phyloP scores from a whole-genome alignment of 2,888 invertebrate species.

The Sarcophaga subvicina region DNA sequence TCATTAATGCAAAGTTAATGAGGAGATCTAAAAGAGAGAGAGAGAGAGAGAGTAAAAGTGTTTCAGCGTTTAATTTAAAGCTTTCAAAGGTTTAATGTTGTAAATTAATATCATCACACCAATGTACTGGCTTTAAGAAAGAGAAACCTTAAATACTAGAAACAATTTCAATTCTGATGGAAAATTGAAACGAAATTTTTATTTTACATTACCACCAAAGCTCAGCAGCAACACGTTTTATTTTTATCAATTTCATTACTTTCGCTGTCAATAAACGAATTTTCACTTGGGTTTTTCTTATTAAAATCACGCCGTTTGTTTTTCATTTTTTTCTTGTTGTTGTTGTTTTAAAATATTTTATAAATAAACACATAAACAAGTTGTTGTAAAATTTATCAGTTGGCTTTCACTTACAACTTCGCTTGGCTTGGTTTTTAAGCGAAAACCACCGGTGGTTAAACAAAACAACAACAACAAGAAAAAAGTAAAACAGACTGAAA shows the following conservation, averaged over 20 bases:
- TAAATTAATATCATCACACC: too few relatives aligned
- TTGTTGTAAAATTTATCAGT: not conserved
- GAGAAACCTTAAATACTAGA: too few relatives aligned
- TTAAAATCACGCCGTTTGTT: not conserved
- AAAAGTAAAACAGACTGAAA: not conserved
- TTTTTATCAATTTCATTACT: not conserved
- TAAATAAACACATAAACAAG: conserved; percentile 2
- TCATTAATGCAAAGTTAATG: conserved; percentile 6
- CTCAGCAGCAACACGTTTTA: too few relatives aligned
- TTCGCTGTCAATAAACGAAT: conserved; percentile 19
- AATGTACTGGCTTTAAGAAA: too few relatives aligned
- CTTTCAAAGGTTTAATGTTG: too few relatives aligned
- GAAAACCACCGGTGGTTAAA: not conserved
- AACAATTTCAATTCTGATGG: too few relatives aligned
- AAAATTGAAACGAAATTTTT: too few relatives aligned
- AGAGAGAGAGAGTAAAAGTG: too few relatives aligned
- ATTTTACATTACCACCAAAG: too few relatives aligned
- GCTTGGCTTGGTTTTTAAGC: not conserved
- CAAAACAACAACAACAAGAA: not conserved
- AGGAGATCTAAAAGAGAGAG: not conserved
- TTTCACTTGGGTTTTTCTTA: not conserved
- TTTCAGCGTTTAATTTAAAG: too few relatives aligned
- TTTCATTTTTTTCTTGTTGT: not conserved
- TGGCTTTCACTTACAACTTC: not conserved
- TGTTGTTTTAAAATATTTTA: too few relatives aligned